Evolutionary conservation across 1,140 invertebrate genomes (phyloP).

Genomic region (Caerostris darwini): DNA sequence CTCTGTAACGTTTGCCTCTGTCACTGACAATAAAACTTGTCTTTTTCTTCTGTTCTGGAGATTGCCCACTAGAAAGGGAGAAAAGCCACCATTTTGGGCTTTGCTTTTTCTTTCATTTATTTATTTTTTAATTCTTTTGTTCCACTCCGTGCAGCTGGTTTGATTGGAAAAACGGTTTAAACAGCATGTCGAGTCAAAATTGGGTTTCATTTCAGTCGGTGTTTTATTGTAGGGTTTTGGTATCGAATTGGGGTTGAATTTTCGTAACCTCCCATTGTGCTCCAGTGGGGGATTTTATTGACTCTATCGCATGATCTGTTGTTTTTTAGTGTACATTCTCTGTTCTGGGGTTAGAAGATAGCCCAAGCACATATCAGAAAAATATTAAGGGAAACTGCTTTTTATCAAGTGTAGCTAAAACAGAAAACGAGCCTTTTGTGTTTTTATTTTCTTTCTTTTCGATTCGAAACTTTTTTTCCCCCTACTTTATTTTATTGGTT

Average conservation of each 20-base stretch:
- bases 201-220: conserved; percentile 63
- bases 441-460: not conserved
- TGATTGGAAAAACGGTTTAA: conserved; percentile 76
- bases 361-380: conserved; percentile 8
- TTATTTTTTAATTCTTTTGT: conserved; percentile 22
- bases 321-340: conserved; percentile 13
- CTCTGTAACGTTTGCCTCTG: conserved; percentile 68
- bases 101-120: not conserved
- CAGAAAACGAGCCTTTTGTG: not conserved
- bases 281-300: conserved; percentile 49
- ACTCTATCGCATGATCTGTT: conserved; percentile 61
- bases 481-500: not conserved
- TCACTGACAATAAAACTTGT: conserved; percentile 70
- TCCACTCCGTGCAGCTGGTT: conserved; percentile 58
- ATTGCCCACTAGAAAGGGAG: conserved; percentile 41
- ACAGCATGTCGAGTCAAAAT: conserved; percentile 68
- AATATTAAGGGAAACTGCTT: conserved; percentile 50
- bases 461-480: not conserved
- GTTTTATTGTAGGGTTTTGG: conserved; percentile 58
- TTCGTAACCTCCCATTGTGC: conserved; percentile 41
- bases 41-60: not conserved
- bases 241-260: conserved; percentile 41
- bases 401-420: conserved; percentile 1
- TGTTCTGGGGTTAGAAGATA: conserved; percentile 8
- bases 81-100: not conserved